phyloP scores from a whole-genome alignment of 2,113 vertebrate species.

The Actinemys pallida region DNA sequence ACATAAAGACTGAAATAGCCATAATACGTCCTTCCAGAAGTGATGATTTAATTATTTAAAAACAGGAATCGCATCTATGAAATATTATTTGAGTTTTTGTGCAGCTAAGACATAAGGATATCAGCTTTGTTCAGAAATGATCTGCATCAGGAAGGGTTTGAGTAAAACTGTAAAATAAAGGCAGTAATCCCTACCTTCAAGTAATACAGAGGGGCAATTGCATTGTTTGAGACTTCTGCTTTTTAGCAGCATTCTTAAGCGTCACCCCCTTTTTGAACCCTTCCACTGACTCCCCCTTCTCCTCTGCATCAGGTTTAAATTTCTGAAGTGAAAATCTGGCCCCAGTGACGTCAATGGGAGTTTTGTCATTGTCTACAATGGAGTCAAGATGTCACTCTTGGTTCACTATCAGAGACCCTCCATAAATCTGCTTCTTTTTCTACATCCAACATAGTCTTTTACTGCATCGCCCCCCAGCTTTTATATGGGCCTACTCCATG shows the following conservation, averaged over 20 bases:
- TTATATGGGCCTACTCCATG: neutral
- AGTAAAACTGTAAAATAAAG: neutral
- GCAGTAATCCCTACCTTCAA: neutral
- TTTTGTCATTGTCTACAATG: neutral
- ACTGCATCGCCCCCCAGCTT: neutral
- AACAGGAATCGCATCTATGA: neutral
- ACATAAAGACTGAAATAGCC: constrained; percentile 3
- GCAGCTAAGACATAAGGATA: neutral
- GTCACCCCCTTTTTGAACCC: neutral
- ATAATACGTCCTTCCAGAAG: constrained; percentile 7
- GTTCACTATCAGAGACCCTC: neutral
- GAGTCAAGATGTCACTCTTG: neutral
- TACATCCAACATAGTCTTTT: neutral
- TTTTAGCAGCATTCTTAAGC: neutral
- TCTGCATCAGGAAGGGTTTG: neutral
- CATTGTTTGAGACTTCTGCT: neutral
- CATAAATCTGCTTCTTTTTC: neutral
- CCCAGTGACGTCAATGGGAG: neutral
- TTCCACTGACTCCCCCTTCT: neutral
- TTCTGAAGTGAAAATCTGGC: constrained; percentile 4
- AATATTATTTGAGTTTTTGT: neutral
- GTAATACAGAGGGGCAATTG: neutral
- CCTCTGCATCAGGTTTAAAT: neutral
- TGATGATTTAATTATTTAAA: neutral
- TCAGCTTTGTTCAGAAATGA: neutral